phyloP scores from a whole-genome alignment of 2,888 invertebrate genomes.

The Octonoba sinensis region DNA sequence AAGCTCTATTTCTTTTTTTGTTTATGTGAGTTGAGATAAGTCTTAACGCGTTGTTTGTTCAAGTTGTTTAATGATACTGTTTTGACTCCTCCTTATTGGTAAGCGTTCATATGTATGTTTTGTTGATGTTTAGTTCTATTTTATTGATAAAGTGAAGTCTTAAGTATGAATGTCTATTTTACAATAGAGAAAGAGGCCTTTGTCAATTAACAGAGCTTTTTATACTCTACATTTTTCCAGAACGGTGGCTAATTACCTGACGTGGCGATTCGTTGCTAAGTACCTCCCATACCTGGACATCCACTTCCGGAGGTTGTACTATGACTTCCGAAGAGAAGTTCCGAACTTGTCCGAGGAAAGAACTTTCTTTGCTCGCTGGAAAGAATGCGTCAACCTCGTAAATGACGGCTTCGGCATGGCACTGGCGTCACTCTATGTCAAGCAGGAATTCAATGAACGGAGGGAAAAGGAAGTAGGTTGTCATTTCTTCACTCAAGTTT shows the following conservation, averaged over 20 bases:
- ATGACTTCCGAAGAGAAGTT: slow-evolving; percentile 69
- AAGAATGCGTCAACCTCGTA: slow-evolving; percentile 67
- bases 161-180: too few species aligned
- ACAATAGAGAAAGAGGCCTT: too few species aligned
- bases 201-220: too few species aligned
- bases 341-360: slow-evolving; percentile 65
- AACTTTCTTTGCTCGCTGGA: slow-evolving; percentile 67
- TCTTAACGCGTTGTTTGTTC: too few species aligned
- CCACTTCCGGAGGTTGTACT: slow-evolving; percentile 68
- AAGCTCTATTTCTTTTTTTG: too few species aligned
- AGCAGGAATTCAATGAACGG: slow-evolving; percentile 52
- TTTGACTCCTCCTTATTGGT: too few species aligned
- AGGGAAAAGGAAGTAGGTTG: slow-evolving; percentile 37
- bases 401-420: slow-evolving; percentile 67
- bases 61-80: too few species aligned
- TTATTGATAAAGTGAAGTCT: too few species aligned
- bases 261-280: slow-evolving; percentile 72
- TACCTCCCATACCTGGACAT: slow-evolving; percentile 71
- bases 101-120: too few species aligned
- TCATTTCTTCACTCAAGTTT: too few species aligned
- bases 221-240: slow-evolving; percentile 67
- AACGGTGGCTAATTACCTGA: slow-evolving; percentile 73
- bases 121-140: too few species aligned
- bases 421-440: slow-evolving; percentile 66
- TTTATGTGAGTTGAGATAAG: too few species aligned